Conservation (phyloP, 2,888 invertebrate species). For the Tanypteryx hageni region DNA sequence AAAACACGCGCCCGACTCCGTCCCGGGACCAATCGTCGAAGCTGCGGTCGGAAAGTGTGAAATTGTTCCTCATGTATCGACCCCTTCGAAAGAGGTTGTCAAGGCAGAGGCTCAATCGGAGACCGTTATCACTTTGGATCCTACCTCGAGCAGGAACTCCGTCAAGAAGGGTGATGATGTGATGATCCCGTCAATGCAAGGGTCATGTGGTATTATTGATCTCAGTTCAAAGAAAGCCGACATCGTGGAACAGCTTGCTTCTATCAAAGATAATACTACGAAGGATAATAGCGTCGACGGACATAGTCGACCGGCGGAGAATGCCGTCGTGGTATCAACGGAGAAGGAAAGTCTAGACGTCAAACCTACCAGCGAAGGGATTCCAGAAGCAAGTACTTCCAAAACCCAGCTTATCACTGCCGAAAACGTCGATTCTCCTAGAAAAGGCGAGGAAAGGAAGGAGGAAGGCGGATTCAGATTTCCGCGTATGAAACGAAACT, state of each 20-base stretch:
- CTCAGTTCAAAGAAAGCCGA: neutral
- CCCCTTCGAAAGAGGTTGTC: neutral
- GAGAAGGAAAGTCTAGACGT: neutral
- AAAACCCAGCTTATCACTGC: neutral
- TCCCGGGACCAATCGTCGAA: neutral
- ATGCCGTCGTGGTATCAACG: neutral
- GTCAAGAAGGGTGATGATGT: too few species aligned
- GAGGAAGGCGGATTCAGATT: slow-evolving; percentile 31
- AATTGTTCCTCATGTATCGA: neutral
- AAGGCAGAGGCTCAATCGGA: neutral
- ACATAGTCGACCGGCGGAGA: neutral
- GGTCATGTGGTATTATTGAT: neutral
- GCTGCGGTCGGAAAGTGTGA: neutral
- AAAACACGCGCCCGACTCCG: neutral
- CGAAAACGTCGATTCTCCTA: neutral
- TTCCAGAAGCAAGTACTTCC: neutral
- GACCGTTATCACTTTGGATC: neutral
- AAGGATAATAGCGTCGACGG: neutral
- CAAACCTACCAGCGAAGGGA: neutral
- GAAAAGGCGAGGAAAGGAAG: neutral
- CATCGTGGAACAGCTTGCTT: neutral
- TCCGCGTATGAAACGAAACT: slow-evolving; percentile 17
- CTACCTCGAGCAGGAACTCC: neutral
- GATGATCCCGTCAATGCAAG: neutral
- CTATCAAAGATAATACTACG: neutral